Evolutionary conservation across 1,140 invertebrate genomes (phyloP), one percentile per base, ranked within the genome.

Genomic region (Neodiprion fabricii): DNA sequence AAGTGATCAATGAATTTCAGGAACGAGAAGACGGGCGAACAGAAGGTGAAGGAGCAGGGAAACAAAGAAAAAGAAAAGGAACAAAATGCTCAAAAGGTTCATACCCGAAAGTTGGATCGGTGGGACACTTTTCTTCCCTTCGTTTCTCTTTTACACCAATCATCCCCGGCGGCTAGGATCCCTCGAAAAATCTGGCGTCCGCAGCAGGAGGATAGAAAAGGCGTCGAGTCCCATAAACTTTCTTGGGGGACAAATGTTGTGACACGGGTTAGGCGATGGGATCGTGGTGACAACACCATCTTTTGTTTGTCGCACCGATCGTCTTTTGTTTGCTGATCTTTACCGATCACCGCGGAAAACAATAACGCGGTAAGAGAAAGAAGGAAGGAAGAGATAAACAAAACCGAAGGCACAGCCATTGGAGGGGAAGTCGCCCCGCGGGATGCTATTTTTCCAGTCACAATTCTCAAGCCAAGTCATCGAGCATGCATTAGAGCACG

Each of bases 201-300:
- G 61, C 12, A 11, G 3, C 14, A 21, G 21, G 77, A 78, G 79
- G 74, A 47, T 69, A 74, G 69, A 53, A 75, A 70, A 66, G 78
- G 75, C 76, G 67, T 61, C 53, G 11, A 61, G 11, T 17, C 77
- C 80, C 80, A 83, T 84, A 83, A 40, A 84, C 77, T 84, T 74
- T 83, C 74, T 74, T 78, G 76, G 77, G 79, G 76, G 76, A 80
- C 80, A 84, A 84, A 84, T 83, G 81, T 84, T 84, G 79, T 84
- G 83, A 84, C 81, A 83, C 75, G 53, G 53, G 53, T 61, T 61
- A 61, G 53, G 53, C 53, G 53, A 61, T 61, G 53, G 53, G 53
- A 14, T 61, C 53, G n/a, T 61, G 11, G 53, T 17, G 53, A 61
- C 53, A 61, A 61, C 53, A 61, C 53, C 53, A 61, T 61, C 53